Evolutionary conservation across 2,797 vertebrate genomes (phyloP), one percentile per base, ranked within the genome.

Genomic region (Xenopus petersii): DNA sequence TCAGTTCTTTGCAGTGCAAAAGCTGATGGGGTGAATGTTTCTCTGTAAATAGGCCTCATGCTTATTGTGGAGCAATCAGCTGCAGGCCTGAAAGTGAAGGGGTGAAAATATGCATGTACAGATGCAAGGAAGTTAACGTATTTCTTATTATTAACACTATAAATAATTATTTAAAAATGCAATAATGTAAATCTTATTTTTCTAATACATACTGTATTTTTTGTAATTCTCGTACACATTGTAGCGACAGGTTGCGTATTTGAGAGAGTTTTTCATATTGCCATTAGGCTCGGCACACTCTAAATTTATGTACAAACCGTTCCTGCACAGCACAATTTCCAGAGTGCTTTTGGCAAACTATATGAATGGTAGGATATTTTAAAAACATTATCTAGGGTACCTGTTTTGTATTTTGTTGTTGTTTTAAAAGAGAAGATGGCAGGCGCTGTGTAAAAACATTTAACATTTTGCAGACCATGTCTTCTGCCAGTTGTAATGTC

Each of bases 161-260:
- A 80, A 81, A 82, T 87, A 86, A 91, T 87, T 90, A 91, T 92
- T 92, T 92, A 92, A 92, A 83, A 79, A 69, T 82, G 81, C 82
- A 86, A 84, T 87, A 89, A 85, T 83, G 49, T 84, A 85, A 90
- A 81, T 33, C 8, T 24, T 92, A 92, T 92, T 93, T 92, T 89
- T 91, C 84, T 92, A 86, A 90, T 86, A 86, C 54, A 56, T 1
- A 17, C 83, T 77, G 79, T 85, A 46, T 82, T 84, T 83, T 83
- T 64, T 36, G 13, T 65, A n/a, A 12, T 67, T 67, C 12, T 51
- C 16, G n/a, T 24, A 67, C 17, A n/a, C 11, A 12, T 67, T 67
- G 33, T 67, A 6, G 47, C 84, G 84, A 60, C 46, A 66, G 73
- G 62, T 26, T 42, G 36, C 5, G 64, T 12, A 51, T 51, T 51